Base-by-base conservation (phyloP, 2,113 vertebrate species). In the Aphelocoma coerulescens region DNA sequence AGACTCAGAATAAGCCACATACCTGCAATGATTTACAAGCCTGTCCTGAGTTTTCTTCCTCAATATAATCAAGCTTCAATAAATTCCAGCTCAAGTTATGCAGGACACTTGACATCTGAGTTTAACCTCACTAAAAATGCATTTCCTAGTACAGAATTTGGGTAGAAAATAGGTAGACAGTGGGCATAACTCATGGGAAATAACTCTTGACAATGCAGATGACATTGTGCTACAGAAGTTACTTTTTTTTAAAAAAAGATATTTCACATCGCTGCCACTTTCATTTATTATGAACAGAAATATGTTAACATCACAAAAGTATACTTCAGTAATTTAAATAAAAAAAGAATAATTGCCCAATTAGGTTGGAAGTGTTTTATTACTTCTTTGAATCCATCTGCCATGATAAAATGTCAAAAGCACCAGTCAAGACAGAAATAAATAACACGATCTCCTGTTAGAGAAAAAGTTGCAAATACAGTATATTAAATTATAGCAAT, bases 381-480 rank as follows among this genome's bases (percentile, higher is more conserved):
- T 98, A 97, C 96, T 93, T 96, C 96, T 96, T 94, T 95, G 96
- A 97, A 97, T 96, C 94, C 91, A 96, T 96, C 95, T 98, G 97
- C 96, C 92, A 89, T 95, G 93, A 96, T 96, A 97, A 97, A 97
- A 97, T 96, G 94, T 95, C 93, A 69, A 97, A 97, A 97, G 96
- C 96, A 95, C 96, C 97, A 43, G 95, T 97, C 96, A 96, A 97
- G 96, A 97, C 97, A 97, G 97, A 98, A 98, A 98, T 98, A 98
- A 98, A 98, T 97, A 98, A 97, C 89, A 97, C 96, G 1, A 89
- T 97, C 97, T 96, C 96, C 93, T 94, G 97, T 94, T 97, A 97
- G 75, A 94, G 85, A 95, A 92, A 91, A 91, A 87, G 91, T 76
- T 37, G 96, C 93, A 96, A 95, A 95, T 93, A 97, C 95, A 93